Percentiles rank a stretch among this genome's conserved stretches.
Evolutionary conservation across 2,888 invertebrate species (phyloP).

Genomic region (Chymomyza fuscimana): DNA sequence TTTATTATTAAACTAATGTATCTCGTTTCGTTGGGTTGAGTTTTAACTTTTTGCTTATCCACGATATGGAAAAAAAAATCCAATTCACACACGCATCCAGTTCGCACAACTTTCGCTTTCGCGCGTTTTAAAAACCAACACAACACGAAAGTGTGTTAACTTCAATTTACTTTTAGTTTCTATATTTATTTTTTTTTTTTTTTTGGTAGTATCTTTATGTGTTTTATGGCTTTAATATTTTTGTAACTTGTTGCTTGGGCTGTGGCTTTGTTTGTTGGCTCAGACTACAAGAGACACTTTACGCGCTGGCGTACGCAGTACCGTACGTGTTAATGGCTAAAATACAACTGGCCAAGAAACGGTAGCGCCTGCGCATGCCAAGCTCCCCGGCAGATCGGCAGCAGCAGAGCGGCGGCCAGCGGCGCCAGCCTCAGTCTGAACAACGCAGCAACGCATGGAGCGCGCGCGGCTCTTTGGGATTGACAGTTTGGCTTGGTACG

Average conservation of each 20-base stretch:
- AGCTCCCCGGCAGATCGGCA: constrained; percentile 45
- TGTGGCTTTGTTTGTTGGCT: constrained; percentile 26
- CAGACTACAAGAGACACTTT: constrained; percentile 23
- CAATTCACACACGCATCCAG: not conserved
- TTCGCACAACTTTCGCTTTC: constrained; percentile 65
- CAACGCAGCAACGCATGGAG: constrained; percentile 14
- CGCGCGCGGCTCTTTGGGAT: constrained; percentile 2
- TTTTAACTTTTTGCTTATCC: not conserved
- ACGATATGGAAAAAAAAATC: not conserved
- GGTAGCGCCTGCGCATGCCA: constrained; percentile 72
- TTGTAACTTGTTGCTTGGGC: constrained; percentile 54
- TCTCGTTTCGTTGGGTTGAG: constrained; percentile 15
- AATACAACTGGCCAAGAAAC: constrained; percentile 75
- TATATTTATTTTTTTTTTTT: constrained; percentile 22
- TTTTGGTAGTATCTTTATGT: constrained; percentile 28
- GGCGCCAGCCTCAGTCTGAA: not conserved
- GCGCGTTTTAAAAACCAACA: constrained; percentile 25
- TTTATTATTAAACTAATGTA: constrained; percentile 3
- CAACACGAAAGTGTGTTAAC: constrained; percentile 44
- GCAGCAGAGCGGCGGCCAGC: constrained; percentile 22
- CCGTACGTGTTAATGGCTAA: constrained; percentile 78
- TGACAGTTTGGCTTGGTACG: constrained; percentile 11
- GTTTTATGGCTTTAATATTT: constrained; percentile 23
- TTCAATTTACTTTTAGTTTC: constrained; percentile 57
- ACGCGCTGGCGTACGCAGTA: constrained; percentile 27